These are phyloP conservation scores for Menidia beryllina DNA, from an alignment of 2,113 vertebrate genomes.

Conservation along the genomic window DNA sequence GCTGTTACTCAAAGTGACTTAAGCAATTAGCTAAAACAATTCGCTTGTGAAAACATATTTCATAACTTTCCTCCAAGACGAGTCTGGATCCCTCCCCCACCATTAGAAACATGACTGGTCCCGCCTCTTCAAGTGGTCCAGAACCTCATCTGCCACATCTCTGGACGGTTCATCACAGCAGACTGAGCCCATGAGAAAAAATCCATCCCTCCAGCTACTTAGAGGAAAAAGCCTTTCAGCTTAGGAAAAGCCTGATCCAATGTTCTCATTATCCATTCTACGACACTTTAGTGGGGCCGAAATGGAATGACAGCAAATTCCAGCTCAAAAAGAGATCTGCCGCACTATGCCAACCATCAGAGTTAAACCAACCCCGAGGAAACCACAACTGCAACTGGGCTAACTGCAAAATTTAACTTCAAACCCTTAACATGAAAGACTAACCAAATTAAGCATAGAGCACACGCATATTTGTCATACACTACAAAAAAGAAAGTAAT, in stretches of 20 bases:
- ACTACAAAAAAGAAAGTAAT: slow-evolving; percentile 16
- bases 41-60: neutral
- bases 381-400: slow-evolving; percentile 5
- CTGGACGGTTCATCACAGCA: slow-evolving; percentile 26
- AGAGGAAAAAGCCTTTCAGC: slow-evolving; percentile 69
- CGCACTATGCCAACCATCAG: slow-evolving; percentile 12
- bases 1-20: too few relatives aligned
- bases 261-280: slow-evolving; percentile 71
- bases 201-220: slow-evolving; percentile 64
- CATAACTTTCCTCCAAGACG: neutral
- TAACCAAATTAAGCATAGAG: slow-evolving; percentile 20
- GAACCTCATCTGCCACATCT: slow-evolving; percentile 34
- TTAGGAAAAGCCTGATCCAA: slow-evolving; percentile 76
- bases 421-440: neutral
- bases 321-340: slow-evolving; percentile 51
- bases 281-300: slow-evolving; percentile 66
- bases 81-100: slow-evolving; percentile 3
- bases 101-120: neutral
- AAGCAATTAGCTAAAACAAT: too few relatives aligned
- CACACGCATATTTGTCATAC: neutral
- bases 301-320: slow-evolving; percentile 57
- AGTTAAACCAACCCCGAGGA: slow-evolving; percentile 12
- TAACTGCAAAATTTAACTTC: slow-evolving; percentile 38
- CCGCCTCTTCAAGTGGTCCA: slow-evolving; percentile 2
- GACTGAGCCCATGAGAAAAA: slow-evolving; percentile 53